A percentile compares a stretch with the other conserved stretches of the same genome.
Conservation (phyloP, 2,113 vertebrate species). For the Mionectes macconnelli region DNA sequence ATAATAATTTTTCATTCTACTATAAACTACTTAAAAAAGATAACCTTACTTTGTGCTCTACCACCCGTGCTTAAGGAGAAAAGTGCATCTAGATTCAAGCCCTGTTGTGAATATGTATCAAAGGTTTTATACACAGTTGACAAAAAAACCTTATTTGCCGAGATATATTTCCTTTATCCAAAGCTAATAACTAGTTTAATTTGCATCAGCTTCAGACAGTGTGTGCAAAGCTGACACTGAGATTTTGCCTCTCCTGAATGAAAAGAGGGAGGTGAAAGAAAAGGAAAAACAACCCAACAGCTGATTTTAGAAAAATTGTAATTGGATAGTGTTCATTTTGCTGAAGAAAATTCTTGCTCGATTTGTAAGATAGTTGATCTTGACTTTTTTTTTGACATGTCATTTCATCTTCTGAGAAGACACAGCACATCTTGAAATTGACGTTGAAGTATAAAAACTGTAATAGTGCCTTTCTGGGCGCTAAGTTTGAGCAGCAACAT, state of each 20-base stretch:
- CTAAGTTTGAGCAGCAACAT: neutral
- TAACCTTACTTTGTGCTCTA: neutral
- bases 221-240: neutral
- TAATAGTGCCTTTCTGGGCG: neutral
- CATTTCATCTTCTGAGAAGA: neutral
- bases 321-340: neutral
- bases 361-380: neutral
- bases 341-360: neutral
- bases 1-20: neutral
- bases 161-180: slow-evolving; percentile 13
- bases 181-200: neutral
- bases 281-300: fast-evolving
- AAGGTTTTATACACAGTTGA: neutral
- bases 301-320: neutral
- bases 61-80: neutral
- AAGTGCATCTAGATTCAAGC: neutral
- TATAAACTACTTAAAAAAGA: neutral
- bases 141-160: neutral
- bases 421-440: neutral
- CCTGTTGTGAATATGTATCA: neutral
- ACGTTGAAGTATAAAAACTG: neutral
- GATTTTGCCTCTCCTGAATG: neutral
- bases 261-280: neutral
- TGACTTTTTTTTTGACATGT: neutral
- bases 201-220: slow-evolving; percentile 23